Percentiles rank a stretch among this genome's conserved stretches.
phyloP scores from a whole-genome alignment of 2,888 invertebrate genomes.

The Therioaphis trifolii region DNA sequence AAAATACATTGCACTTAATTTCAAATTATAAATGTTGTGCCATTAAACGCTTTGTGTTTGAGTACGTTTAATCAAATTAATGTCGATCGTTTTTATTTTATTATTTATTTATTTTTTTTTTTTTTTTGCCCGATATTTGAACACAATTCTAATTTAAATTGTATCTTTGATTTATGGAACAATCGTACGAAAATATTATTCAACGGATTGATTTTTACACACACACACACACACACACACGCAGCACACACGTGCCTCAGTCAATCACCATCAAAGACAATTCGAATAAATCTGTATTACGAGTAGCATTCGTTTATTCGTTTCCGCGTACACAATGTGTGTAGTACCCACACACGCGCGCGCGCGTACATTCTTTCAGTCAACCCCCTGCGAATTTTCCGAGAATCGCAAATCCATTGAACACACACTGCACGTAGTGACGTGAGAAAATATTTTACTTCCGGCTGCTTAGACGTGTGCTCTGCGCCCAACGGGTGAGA shows the following conservation, averaged over 20 bases:
- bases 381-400: no score
- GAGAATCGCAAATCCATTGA: background rate
- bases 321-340: no score
- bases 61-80: slow-evolving; percentile 16
- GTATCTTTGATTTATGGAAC: no score
- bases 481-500: no score
- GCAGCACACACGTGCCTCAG: no score
- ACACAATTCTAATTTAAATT: background rate
- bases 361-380: background rate
- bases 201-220: no score
- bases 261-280: no score
- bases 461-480: background rate
- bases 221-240: no score
- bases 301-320: no score
- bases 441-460: background rate
- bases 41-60: slow-evolving; percentile 1
- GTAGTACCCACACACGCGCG: background rate
- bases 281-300: no score
- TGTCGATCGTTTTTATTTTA: slow-evolving; percentile 28
- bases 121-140: background rate
- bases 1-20: slow-evolving; percentile 12
- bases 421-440: background rate
- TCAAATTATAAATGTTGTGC: background rate
- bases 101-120: background rate
- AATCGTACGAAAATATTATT: no score